A percentile compares a stretch with the other conserved stretches of the same genome.
These are phyloP conservation scores for Popillia japonica DNA, from an alignment of 1,140 invertebrate genomes.

Conservation along the genomic window DNA sequence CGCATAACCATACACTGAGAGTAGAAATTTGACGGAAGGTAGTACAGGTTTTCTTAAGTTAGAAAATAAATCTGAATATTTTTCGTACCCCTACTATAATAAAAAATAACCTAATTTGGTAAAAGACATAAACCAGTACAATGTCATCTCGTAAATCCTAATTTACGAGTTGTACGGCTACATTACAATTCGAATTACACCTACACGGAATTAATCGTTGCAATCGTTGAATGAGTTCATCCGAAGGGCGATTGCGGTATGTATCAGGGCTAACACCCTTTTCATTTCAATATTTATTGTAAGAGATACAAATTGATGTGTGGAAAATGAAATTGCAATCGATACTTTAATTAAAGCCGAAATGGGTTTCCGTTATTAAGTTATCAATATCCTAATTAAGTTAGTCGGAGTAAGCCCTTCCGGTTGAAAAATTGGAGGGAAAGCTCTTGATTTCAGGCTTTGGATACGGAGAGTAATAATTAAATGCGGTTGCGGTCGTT, in stretches of 20 bases:
- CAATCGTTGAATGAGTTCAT: not conserved
- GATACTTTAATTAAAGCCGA: slow-evolving; percentile 2
- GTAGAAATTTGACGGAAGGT: no score
- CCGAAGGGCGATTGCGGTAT: not conserved
- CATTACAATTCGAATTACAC: not conserved
- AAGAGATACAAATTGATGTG: slow-evolving; percentile 1
- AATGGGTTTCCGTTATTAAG: slow-evolving; percentile 18
- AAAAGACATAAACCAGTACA: no score
- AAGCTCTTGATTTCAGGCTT: not conserved
- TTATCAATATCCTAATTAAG: slow-evolving; percentile 8
- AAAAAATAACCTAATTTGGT: no score
- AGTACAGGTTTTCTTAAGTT: no score
- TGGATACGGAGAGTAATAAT: not conserved
- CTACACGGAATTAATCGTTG: not conserved
- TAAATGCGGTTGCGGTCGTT: no score
- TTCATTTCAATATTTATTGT: not conserved
- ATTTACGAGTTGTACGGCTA: not conserved
- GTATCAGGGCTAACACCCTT: not conserved
- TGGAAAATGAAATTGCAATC: slow-evolving; percentile 18
- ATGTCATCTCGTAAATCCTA: no score
- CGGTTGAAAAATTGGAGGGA: not conserved
- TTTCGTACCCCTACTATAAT: no score
- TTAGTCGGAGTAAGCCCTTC: not conserved
- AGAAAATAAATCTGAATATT: no score
- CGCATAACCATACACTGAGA: no score